phyloP scores from a whole-genome alignment of 2,797 vertebrate genomes.

The Tachyglossus aculeatus region DNA sequence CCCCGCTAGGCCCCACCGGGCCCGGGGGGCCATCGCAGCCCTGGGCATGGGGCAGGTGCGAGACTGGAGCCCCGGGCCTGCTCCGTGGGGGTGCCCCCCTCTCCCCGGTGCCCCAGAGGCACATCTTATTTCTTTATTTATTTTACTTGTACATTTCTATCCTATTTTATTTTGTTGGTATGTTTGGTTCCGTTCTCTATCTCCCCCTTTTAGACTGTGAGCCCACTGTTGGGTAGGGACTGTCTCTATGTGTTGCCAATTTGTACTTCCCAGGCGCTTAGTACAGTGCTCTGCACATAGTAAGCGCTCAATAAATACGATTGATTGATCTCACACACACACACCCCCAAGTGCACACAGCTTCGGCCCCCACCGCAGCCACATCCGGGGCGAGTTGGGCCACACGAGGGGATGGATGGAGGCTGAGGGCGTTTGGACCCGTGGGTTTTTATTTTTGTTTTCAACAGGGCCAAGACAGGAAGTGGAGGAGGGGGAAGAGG shows the following conservation, averaged over 20 bases:
- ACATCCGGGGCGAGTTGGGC: constrained; percentile 66
- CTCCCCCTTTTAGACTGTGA: no score
- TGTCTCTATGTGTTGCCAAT: no score
- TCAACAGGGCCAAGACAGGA: no score
- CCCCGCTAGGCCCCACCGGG: no score
- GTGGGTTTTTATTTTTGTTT: neutral
- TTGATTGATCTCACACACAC: constrained; percentile 77
- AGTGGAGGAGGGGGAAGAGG: neutral
- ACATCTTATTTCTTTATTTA: constrained; percentile 83
- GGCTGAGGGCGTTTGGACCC: neutral
- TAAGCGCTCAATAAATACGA: no score
- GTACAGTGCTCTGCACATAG: no score
- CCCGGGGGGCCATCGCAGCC: no score
- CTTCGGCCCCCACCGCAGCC: constrained; percentile 82
- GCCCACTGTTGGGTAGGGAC: no score
- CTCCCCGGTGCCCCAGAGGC: constrained; percentile 69
- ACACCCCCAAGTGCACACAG: constrained; percentile 83
- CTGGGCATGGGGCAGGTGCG: constrained; percentile 71
- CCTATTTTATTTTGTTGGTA: no score
- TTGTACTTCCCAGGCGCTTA: no score
- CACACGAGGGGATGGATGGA: neutral
- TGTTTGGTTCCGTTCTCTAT: no score
- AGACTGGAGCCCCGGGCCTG: constrained; percentile 81
- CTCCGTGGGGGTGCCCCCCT: constrained; percentile 49
- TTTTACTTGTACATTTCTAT: no score